Conservation (phyloP, 2,888 invertebrate species). For the Synergus umbraculus region DNA sequence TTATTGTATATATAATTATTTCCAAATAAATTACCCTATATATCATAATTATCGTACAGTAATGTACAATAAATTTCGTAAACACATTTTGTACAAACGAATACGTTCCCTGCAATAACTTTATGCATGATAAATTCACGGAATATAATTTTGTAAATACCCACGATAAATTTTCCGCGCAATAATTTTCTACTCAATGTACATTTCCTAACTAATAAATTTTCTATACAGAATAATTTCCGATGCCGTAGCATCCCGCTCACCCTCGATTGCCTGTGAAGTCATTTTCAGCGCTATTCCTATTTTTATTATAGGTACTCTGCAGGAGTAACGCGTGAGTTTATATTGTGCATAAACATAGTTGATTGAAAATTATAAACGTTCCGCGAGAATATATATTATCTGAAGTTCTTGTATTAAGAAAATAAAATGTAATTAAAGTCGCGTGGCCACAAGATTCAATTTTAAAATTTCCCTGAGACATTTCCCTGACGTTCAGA, state of each 20-base stretch:
- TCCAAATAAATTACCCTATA: not conserved
- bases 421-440: not conserved
- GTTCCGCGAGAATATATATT: not conserved
- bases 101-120: no score
- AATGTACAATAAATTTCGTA: not conserved
- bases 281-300: no score
- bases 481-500: no score
- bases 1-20: not conserved
- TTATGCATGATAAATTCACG: no score
- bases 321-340: not conserved
- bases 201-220: no score
- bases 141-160: no score
- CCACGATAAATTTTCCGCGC: no score
- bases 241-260: not conserved
- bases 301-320: no score
- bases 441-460: no score
- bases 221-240: no score
- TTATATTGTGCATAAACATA: not conserved
- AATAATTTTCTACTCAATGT: no score
- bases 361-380: not conserved
- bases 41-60: not conserved
- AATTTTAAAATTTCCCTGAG: no score
- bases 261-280: not conserved
- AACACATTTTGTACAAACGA: not conserved
- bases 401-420: not conserved